These are phyloP conservation scores for Drosophila murphyi DNA, from an alignment of 1,140 invertebrate genomes.

Conservation along the genomic window DNA sequence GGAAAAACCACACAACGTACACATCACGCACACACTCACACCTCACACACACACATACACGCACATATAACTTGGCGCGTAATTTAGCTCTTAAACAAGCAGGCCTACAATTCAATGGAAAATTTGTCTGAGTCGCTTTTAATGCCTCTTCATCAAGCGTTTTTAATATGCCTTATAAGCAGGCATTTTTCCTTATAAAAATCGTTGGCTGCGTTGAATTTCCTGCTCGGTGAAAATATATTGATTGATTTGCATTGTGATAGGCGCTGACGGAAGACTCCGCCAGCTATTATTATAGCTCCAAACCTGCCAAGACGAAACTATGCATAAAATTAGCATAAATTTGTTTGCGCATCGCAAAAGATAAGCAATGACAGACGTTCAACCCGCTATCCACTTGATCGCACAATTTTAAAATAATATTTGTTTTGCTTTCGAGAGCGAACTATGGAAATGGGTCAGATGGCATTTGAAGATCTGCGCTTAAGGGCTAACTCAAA, in stretches of 20 bases:
- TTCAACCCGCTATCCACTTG: constrained; percentile 23
- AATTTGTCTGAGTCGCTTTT: constrained; percentile 22
- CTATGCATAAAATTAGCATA: constrained; percentile 73
- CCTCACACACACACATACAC: constrained; percentile 19
- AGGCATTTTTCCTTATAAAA: constrained; percentile 27
- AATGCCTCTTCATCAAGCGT: constrained; percentile 50
- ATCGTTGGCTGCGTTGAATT: constrained; percentile 57
- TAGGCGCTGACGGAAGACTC: constrained; percentile 60
- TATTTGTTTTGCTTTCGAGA: constrained; percentile 46
- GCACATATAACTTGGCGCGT: constrained; percentile 33
- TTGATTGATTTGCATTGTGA: constrained; percentile 70
- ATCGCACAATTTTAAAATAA: constrained; percentile 27
- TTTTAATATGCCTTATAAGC: constrained; percentile 33
- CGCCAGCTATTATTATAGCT: constrained; percentile 58
- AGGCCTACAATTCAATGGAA: constrained; percentile 53
- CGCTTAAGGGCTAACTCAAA: constrained; percentile 21
- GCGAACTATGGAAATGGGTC: constrained; percentile 49
- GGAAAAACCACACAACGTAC: constrained; percentile 70
- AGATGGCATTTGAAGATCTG: constrained; percentile 46
- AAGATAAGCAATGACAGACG: constrained; percentile 11
- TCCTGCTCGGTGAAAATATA: constrained; percentile 58
- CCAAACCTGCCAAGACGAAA: constrained; percentile 29
- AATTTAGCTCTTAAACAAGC: constrained; percentile 40
- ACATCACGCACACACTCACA: constrained; percentile 28
- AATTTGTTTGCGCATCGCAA: constrained; percentile 39